Conservation (phyloP, 2,113 vertebrate species). For the Eudorcas thomsonii region DNA sequence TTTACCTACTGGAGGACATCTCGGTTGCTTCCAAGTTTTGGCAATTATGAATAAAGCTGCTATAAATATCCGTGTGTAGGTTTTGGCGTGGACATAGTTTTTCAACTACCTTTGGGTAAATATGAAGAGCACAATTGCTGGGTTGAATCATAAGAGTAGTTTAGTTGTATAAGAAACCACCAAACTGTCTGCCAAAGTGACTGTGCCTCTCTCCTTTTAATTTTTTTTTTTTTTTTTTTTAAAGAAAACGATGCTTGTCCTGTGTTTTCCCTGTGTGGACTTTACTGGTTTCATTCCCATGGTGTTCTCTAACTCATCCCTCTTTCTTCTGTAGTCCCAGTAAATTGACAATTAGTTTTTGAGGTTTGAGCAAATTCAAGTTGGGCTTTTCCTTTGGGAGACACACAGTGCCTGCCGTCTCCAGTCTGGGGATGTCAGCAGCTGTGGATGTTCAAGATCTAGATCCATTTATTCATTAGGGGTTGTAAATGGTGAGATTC, state of each 20-base stretch:
- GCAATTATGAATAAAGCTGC: background rate
- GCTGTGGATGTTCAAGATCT: background rate
- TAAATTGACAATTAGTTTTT: background rate
- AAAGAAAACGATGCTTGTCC: background rate
- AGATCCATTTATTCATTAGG: background rate
- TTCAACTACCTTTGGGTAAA: background rate
- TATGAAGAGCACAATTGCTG: background rate
- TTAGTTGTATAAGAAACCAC: background rate
- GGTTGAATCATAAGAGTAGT: background rate
- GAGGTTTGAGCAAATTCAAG: background rate
- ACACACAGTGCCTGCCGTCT: accelerated
- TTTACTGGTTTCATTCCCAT: no score
- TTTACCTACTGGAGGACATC: no score
- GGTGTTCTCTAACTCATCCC: background rate
- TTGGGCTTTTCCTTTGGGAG: background rate
- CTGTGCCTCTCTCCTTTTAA: background rate
- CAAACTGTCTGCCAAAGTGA: background rate
- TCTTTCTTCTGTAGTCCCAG: background rate
- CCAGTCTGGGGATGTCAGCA: background rate
- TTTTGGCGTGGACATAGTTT: background rate
- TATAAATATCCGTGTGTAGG: background rate
- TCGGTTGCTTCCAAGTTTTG: background rate
- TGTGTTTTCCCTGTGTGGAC: background rate
- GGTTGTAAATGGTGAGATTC: background rate
- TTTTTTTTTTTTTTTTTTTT: background rate